These are phyloP conservation scores for Dilophus febrilis DNA, from an alignment of 2,888 invertebrate genomes.

Conservation along the genomic window DNA sequence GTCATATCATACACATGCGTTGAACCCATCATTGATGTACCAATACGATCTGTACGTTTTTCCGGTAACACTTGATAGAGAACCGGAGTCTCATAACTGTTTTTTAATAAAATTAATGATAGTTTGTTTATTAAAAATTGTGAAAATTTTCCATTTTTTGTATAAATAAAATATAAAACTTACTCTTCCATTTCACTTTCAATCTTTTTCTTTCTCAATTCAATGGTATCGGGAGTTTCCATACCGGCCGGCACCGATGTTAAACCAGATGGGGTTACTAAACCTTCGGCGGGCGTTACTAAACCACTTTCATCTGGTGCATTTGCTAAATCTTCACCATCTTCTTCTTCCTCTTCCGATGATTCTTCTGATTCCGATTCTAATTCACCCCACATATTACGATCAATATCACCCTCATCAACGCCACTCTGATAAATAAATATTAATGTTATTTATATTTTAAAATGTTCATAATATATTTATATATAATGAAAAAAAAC, in stretches of 20 bases:
- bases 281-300: constrained; percentile 82
- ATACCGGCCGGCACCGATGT: constrained; percentile 83
- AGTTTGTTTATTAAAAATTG: constrained; percentile 4
- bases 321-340: constrained; percentile 36
- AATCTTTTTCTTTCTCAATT: constrained; percentile 89
- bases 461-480: constrained; percentile 1
- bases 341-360: constrained; percentile 47
- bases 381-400: constrained; percentile 91
- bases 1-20: constrained; percentile 95
- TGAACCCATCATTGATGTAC: constrained; percentile 93
- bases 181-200: constrained; percentile 92
- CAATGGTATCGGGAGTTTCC: constrained; percentile 98
- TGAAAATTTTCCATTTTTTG: background rate
- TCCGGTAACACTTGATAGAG: constrained; percentile 92
- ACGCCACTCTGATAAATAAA: constrained; percentile 34
- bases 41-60: constrained; percentile 75
- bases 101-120: constrained; percentile 13
- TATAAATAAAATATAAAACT: constrained; percentile 18
- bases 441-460: constrained; percentile 1
- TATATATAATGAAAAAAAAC: constrained; percentile 14
- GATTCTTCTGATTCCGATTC: constrained; percentile 62
- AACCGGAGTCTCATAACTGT: constrained; percentile 79
- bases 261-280: constrained; percentile 89
- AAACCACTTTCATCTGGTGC: constrained; percentile 61
- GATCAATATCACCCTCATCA: constrained; percentile 79